phyloP scores from a whole-genome alignment of 2,113 vertebrate species.

The Phocoena phocoena region DNA sequence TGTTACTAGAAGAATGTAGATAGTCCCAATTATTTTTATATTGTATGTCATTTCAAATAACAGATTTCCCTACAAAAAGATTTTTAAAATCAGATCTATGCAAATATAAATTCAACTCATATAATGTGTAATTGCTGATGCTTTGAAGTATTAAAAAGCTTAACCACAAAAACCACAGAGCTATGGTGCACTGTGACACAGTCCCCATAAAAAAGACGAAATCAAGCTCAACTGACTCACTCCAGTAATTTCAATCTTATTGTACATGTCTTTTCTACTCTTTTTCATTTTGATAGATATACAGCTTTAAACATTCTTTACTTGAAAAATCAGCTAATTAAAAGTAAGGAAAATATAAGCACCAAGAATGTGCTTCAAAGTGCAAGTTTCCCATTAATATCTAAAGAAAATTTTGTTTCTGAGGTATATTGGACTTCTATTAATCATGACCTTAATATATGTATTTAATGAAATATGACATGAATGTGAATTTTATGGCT shows the following conservation, averaged over 20 bases:
- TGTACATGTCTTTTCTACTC: conserved; percentile 60
- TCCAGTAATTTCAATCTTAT: conserved; percentile 67
- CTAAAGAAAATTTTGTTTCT: conserved; percentile 15
- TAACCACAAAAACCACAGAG: conserved; percentile 51
- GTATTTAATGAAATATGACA: not conserved
- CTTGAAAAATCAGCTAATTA: conserved; percentile 64
- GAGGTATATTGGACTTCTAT: not conserved
- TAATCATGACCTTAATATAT: not conserved
- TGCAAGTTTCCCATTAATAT: not conserved
- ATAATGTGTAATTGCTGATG: not conserved
- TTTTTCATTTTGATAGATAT: conserved; percentile 62
- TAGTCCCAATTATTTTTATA: not conserved
- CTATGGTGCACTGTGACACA: conserved; percentile 41
- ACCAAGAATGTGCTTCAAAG: not conserved
- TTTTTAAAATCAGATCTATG: not conserved
- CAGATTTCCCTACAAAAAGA: not conserved
- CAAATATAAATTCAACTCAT: not conserved
- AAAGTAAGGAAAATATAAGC: conserved; percentile 58
- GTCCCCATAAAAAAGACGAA: conserved; percentile 55
- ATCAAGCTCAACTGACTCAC: conserved; percentile 54
- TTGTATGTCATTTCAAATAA: not conserved
- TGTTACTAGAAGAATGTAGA: not conserved
- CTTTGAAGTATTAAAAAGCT: not conserved
- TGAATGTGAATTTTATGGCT: not conserved
- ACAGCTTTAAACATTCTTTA: conserved; percentile 61